phyloP scores from a whole-genome alignment of 2,113 vertebrate species.

The Rhinoderma darwinii region DNA sequence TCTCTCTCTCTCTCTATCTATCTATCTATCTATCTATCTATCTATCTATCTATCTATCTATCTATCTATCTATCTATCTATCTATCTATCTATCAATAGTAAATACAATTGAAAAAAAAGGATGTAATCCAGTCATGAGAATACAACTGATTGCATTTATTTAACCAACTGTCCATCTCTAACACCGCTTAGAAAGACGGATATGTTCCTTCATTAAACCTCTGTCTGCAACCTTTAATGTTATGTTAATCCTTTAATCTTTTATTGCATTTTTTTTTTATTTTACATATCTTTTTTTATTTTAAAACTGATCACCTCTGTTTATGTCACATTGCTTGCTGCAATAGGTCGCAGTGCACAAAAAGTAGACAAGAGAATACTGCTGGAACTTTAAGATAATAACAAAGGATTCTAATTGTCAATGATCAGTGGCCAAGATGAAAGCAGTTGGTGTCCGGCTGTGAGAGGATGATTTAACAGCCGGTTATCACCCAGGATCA shows the following conservation, averaged over 20 bases:
- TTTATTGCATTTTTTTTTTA: not conserved
- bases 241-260: not conserved
- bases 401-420: constrained; percentile 38
- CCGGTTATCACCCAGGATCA: constrained; percentile 2
- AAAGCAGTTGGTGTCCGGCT: constrained; percentile 45
- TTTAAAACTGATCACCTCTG: not conserved
- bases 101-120: too few relatives aligned
- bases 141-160: not conserved
- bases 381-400: constrained; percentile 36
- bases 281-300: not conserved
- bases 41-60: too few relatives aligned
- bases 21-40: too few relatives aligned
- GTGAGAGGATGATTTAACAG: constrained; percentile 17
- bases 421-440: constrained; percentile 35
- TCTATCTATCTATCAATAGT: too few relatives aligned
- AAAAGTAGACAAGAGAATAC: not conserved
- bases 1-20: too few relatives aligned
- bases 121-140: not conserved
- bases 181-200: not conserved
- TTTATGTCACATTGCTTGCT: not conserved
- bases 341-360: not conserved
- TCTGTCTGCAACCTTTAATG: not conserved
- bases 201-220: not conserved
- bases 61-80: too few relatives aligned
- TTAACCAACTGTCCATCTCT: not conserved